Percentiles rank a stretch among this genome's conserved stretches.
phyloP scores from a whole-genome alignment of 2,888 invertebrate genomes.

The Synergus japonicus region DNA sequence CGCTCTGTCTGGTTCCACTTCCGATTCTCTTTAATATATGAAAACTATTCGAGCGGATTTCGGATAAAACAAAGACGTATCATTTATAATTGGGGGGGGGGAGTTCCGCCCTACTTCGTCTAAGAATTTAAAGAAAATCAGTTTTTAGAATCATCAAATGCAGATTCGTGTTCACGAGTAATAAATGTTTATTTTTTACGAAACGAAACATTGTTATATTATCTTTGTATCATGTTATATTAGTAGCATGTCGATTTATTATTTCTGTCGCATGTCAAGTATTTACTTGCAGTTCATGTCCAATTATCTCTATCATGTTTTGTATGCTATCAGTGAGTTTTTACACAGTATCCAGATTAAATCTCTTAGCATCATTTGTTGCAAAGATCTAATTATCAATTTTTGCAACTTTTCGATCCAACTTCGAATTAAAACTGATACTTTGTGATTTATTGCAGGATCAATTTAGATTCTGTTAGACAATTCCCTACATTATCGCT shows the following conservation, averaged over 20 bases:
- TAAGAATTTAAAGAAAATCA: too few relatives aligned
- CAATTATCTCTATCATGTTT: background rate
- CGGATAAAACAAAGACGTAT: conserved; percentile 4
- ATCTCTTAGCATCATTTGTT: background rate
- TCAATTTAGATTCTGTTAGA: background rate
- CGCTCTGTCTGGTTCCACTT: conserved; percentile 35
- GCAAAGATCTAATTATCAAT: background rate
- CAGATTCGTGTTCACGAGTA: background rate
- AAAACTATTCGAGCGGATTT: conserved; percentile 12
- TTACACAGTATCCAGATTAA: background rate
- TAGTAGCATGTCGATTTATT: background rate
- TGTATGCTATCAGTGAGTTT: background rate
- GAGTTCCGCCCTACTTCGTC: background rate
- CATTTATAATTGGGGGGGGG: background rate
- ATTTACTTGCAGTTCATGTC: background rate
- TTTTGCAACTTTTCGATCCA: background rate
- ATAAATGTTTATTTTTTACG: background rate
- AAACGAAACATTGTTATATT: background rate
- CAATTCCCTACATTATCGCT: background rate
- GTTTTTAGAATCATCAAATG: background rate
- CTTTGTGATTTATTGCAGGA: background rate
- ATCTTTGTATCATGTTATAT: background rate
- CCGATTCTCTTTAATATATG: conserved; percentile 15
- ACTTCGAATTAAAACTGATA: background rate
- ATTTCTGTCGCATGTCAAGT: background rate